phyloP scores from a whole-genome alignment of 2,113 vertebrate species.

The Willisornis vidua region DNA sequence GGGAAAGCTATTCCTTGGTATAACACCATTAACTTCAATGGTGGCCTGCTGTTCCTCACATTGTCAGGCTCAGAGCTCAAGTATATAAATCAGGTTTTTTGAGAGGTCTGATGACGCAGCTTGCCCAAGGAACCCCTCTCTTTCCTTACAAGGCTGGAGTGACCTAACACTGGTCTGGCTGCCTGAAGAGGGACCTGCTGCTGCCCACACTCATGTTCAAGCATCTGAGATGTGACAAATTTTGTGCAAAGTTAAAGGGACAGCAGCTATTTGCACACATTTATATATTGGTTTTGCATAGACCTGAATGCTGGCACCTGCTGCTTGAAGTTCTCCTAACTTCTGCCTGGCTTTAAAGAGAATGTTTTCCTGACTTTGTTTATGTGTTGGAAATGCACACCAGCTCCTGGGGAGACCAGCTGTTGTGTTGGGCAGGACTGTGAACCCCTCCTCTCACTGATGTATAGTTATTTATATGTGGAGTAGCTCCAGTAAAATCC shows the following conservation, averaged over 20 bases:
- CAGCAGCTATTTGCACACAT: not conserved
- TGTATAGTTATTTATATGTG: fast-evolving
- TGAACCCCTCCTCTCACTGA: not conserved
- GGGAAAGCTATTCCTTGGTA: not conserved
- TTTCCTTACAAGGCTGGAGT: not conserved
- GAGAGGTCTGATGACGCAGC: not conserved
- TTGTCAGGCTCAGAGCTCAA: not conserved
- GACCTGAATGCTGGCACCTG: not conserved
- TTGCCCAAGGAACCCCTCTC: not conserved
- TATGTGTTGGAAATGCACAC: not conserved
- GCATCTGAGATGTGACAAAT: not conserved
- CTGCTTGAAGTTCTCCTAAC: not conserved
- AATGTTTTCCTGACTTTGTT: not conserved
- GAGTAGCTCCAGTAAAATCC: not conserved
- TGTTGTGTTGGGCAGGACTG: not conserved
- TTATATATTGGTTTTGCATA: not conserved
- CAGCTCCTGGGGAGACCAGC: not conserved
- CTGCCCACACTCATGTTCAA: not conserved
- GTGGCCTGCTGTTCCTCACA: not conserved
- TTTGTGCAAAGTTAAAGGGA: not conserved
- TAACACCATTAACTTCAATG: not conserved
- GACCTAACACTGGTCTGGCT: not conserved
- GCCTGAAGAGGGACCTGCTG: not conserved
- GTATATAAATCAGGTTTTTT: not conserved
- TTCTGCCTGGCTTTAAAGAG: not conserved